Evolutionary conservation across 2,113 vertebrate genomes (phyloP).

Genomic region (Tichodroma muraria): DNA sequence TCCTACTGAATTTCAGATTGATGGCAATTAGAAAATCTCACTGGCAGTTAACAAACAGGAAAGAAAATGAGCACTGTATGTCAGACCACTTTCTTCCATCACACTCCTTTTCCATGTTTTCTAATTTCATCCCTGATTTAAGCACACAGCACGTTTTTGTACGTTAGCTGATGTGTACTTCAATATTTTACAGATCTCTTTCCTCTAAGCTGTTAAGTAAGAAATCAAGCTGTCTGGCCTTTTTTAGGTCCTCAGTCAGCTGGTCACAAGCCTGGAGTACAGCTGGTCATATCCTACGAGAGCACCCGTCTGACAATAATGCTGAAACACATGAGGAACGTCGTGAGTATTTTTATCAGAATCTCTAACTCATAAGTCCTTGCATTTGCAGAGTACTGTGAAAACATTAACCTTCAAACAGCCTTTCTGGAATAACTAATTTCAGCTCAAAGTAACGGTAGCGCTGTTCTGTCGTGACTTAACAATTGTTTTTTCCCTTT

Average conservation of each 20-base stretch:
- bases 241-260: constrained; percentile 25
- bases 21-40: background rate
- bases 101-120: background rate
- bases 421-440: background rate
- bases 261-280: constrained; percentile 70
- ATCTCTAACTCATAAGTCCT: background rate
- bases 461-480: background rate
- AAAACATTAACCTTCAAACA: background rate
- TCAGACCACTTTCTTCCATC: background rate
- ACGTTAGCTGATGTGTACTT: background rate
- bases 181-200: background rate
- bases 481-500: background rate
- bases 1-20: background rate
- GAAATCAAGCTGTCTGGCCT: background rate
- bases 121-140: background rate
- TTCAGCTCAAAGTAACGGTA: background rate
- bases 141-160: background rate
- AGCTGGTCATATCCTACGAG: constrained; percentile 74
- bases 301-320: constrained; percentile 73
- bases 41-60: background rate
- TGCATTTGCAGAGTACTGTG: background rate
- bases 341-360: constrained; percentile 73
- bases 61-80: background rate
- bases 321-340: constrained; percentile 84
- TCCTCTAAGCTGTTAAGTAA: background rate